Base-by-base conservation (phyloP, 2,888 invertebrate genomes). In the Exephanes ischioxanthus region DNA sequence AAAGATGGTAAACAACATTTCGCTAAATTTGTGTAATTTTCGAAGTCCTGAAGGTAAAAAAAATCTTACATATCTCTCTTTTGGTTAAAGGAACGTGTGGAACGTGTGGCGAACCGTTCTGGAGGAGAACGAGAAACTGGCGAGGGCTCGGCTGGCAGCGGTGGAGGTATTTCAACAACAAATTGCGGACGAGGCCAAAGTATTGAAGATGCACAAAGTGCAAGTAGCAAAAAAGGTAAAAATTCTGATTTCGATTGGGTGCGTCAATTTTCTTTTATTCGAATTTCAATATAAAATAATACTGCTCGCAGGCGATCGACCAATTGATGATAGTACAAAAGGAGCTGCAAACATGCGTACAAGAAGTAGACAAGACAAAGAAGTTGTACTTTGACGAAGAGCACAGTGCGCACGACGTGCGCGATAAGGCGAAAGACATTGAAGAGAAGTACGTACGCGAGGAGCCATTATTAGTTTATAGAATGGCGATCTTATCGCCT, bases 341-440 rank as follows among this genome's bases (percentile, higher is more conserved):
- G 93, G 98, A 99, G 93, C 94, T 99, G 80, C 98, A 98, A 93
- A 94, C 96, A 85, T 97, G 97, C 76, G 98, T 99, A 4, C 96
- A 96, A 90, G 99, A 99, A 91, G 96, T 99, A 89, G 98, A 98
- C 94, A 98, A 99, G 94, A 97, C 97, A 70, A 99, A 99, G 95
- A 99, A 99, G 94, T 95, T 97, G 19, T 99, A 99, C 94, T 98
- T 98, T 90, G 98, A 99, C 89, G 99, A 99, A 92, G 99, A 99
- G 93, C 98, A 98, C 91, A 97, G 98, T 83, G 98, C 99, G 1
- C 98, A 99, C 92, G 99, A 99, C 92, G 98, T 99, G 2, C 95
- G 99, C 53, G 98, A 98, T 94, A 99, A 99, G 93, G 98, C 98
- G 84, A 97, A 97, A 91, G 99, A 99, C 90, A 98, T 99, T 85